Conservation (phyloP, 2,113 vertebrate genomes). For the Rhabdomys dilectus region DNA sequence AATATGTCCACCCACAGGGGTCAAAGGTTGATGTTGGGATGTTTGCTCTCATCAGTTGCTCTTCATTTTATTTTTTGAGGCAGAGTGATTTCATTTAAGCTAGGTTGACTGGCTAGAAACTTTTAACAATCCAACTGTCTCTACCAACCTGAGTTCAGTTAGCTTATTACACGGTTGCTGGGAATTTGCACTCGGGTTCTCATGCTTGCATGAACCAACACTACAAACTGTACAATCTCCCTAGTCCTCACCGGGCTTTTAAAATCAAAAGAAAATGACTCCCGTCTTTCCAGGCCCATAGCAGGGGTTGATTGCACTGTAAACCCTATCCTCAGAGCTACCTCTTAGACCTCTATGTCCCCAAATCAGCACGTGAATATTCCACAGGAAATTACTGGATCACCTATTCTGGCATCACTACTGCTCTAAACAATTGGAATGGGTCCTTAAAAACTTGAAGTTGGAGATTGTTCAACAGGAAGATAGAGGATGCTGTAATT, state of each 20-base stretch:
- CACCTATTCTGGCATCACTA: neutral
- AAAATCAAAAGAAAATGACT: neutral
- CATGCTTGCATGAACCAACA: neutral
- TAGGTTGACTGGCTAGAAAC: neutral
- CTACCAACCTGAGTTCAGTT: neutral
- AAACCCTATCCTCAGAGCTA: neutral
- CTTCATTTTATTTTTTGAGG: neutral
- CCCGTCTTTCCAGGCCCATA: neutral
- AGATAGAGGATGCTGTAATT: neutral
- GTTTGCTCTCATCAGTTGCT: neutral
- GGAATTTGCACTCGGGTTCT: neutral
- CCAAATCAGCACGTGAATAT: too few relatives aligned
- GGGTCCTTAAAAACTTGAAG: neutral
- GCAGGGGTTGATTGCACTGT: neutral
- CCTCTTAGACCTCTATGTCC: neutral
- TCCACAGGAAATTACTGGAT: neutral
- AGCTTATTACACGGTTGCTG: neutral
- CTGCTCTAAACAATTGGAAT: neutral
- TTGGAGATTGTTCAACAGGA: neutral
- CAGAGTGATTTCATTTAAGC: neutral
- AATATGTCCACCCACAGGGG: neutral
- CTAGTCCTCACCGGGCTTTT: neutral
- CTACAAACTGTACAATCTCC: neutral
- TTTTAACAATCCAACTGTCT: neutral
- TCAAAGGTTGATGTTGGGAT: neutral